Evolutionary conservation across 1,140 invertebrate species (phyloP).

Genomic region (Wasmannia auropunctata): DNA sequence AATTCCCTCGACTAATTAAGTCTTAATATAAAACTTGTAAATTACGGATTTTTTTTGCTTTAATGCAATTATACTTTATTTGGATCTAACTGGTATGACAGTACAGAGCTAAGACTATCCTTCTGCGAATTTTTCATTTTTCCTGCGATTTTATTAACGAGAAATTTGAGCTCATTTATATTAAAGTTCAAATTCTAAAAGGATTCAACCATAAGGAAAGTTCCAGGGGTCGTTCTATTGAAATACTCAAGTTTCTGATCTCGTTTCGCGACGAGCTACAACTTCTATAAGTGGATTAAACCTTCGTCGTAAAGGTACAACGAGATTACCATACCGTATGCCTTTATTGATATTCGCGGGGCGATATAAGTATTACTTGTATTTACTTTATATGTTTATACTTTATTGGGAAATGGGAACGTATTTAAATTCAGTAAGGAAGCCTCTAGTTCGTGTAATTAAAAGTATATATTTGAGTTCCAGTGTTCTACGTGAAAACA

Average conservation of each 20-base stretch:
- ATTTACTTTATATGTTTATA: background rate
- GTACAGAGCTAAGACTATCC: background rate
- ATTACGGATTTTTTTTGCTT: background rate
- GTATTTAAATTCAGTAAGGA: background rate
- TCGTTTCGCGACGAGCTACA: slow-evolving; percentile 33
- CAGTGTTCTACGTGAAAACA: background rate
- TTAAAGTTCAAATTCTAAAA: slow-evolving; percentile 8
- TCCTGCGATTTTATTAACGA: background rate
- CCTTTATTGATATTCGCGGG: slow-evolving; percentile 37
- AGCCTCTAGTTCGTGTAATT: background rate
- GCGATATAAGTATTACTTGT: background rate
- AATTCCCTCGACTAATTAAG: background rate
- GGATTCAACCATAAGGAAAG: slow-evolving; percentile 17
- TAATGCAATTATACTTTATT: background rate
- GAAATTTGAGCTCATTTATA: background rate
- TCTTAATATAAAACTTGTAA: background rate
- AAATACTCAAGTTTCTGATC: slow-evolving; percentile 44
- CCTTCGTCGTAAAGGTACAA: slow-evolving; percentile 28
- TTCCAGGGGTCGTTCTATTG: slow-evolving; percentile 18
- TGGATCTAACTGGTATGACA: background rate
- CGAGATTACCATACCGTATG: slow-evolving; percentile 22
- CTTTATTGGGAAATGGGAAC: no score
- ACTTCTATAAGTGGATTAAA: slow-evolving; percentile 43
- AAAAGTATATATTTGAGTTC: background rate
- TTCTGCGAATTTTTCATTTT: background rate